These are phyloP conservation scores for Prionace glauca DNA, from an alignment of 2,797 vertebrate genomes.

Conservation along the genomic window DNA sequence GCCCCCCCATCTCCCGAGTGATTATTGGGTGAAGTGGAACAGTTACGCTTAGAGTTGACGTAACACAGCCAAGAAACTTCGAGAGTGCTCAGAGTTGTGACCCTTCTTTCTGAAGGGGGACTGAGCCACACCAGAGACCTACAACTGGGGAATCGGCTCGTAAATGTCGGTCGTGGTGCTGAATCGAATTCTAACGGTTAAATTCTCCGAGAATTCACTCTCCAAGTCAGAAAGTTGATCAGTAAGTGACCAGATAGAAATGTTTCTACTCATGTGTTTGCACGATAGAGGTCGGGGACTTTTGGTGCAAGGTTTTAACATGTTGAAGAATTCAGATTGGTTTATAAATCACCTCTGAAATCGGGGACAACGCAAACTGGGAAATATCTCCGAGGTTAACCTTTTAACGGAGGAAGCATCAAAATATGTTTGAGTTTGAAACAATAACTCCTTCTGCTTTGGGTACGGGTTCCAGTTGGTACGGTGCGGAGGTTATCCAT, in stretches of 20 bases:
- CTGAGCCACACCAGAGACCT: too few species aligned
- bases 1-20: too few species aligned
- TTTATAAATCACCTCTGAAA: neutral
- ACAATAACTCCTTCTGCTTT: too few species aligned
- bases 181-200: neutral
- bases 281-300: too few species aligned
- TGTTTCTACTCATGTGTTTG: neutral
- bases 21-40: neutral
- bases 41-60: neutral
- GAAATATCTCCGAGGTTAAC: neutral
- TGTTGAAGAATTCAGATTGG: neutral
- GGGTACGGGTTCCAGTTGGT: too few species aligned
- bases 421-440: neutral
- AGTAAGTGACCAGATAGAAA: neutral
- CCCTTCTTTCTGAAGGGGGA: neutral
- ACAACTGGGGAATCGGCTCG: neutral
- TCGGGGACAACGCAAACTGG: neutral
- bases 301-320: neutral
- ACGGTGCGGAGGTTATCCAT: too few species aligned
- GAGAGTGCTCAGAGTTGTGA: neutral
- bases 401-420: neutral
- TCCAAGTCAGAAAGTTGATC: neutral
- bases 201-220: neutral
- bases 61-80: too few species aligned
- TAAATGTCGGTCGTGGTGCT: neutral